Evolutionary conservation across 2,113 vertebrate genomes (phyloP), one percentile per base, ranked within the genome.

Genomic region (Axis porcinus): DNA sequence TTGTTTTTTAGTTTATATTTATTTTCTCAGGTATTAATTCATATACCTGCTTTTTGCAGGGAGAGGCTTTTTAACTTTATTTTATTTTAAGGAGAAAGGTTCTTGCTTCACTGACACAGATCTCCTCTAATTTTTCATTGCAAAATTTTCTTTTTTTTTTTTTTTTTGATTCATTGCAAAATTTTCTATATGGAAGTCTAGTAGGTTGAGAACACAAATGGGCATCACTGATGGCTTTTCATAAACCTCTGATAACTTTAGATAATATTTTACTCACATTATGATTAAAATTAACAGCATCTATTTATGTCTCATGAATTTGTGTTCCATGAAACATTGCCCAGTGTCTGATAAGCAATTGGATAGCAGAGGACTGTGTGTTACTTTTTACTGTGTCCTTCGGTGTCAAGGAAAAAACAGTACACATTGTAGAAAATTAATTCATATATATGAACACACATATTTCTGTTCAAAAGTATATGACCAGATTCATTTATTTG

Each of bases 1-100:
- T 40, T 27, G 17, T 76, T 21, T 93, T 94, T 94, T 47, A 81
- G 83, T 74, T 93, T 94, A 12, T 84, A 89, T 82, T 89, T 95
- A 45, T 74, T 92, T 93, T 87, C 40, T 94, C 55, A 10, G 15
- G 16, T 47, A 4, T 94, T 67, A 74, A 89, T 25, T 55, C 50
- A 91, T 15, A 92, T 7, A 86, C 4, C 7, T 50, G 58, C 21
- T 19, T 36, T 54, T 27, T 78, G 30, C 0, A 27, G 3, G 50
- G 50, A 33, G 79, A 52, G 2, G 17, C 2, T 54, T 40, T 40
- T 70, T 43, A 7, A 7, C 43, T 76, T 40, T 43, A 25, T 57
- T 57, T 57, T 23, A 57, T 76, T 87, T 89, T 54, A 74, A 94
- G 79, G 50, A 55, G 58, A 12, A 27, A 70, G 27, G 15, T 78